These are phyloP conservation scores for Pheosia gnoma DNA, from an alignment of 2,888 invertebrate species.

Conservation along the genomic window DNA sequence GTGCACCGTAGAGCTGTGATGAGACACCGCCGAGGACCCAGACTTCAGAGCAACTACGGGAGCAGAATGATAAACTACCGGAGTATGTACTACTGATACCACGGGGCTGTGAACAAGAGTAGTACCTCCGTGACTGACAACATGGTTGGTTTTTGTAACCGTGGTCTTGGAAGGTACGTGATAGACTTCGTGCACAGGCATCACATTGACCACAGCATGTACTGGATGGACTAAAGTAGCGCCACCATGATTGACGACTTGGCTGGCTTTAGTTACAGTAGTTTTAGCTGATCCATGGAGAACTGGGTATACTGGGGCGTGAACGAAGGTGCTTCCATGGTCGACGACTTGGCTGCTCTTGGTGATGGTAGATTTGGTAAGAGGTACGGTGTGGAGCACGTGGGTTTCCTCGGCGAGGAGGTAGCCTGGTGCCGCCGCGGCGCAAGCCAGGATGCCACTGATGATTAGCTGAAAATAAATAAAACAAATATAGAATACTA, in stretches of 20 bases:
- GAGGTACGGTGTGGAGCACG: slow-evolving; percentile 44
- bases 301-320: slow-evolving; percentile 27
- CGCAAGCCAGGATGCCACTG: slow-evolving; percentile 52
- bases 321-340: slow-evolving; percentile 55
- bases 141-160: slow-evolving; percentile 65
- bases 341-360: slow-evolving; percentile 57
- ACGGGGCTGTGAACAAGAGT: slow-evolving; percentile 48
- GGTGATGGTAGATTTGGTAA: slow-evolving; percentile 56
- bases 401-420: slow-evolving; percentile 46
- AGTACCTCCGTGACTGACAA: slow-evolving; percentile 63
- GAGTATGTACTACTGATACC: slow-evolving; percentile 40
- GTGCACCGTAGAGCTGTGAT: slow-evolving; percentile 78
- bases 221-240: slow-evolving; percentile 48
- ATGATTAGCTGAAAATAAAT: slow-evolving; percentile 38
- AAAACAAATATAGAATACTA: too few species aligned
- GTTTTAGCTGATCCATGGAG: slow-evolving; percentile 45
- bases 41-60: slow-evolving; percentile 24
- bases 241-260: slow-evolving; percentile 62
- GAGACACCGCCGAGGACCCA: slow-evolving; percentile 48
- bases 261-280: slow-evolving; percentile 63
- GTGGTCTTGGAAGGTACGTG: slow-evolving; percentile 50
- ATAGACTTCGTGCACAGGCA: slow-evolving; percentile 47
- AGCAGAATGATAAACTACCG: slow-evolving; percentile 42
- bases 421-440: slow-evolving; percentile 56
- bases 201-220: slow-evolving; percentile 39